Evolutionary conservation across 2,113 vertebrate genomes (phyloP).

Genomic region (Caranx ignobilis): DNA sequence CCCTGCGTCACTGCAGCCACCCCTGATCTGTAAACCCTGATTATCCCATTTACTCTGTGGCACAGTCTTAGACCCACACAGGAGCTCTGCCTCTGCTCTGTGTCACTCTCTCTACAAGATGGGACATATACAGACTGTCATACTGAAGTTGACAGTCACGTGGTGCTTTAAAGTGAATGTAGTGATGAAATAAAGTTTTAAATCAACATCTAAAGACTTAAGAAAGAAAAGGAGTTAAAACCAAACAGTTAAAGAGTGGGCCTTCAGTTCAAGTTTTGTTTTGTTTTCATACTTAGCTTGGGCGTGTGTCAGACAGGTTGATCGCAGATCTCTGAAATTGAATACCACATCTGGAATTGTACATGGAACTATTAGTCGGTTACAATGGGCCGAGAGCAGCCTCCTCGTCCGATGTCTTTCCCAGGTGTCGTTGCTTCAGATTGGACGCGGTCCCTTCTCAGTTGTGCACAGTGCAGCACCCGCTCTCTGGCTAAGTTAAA

Average conservation of each 20-base stretch:
- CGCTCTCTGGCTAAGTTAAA: conserved; percentile 39
- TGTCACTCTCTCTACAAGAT: conserved; percentile 12
- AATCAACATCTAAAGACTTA: neutral
- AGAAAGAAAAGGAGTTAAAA: neutral
- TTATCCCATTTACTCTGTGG: conserved; percentile 82
- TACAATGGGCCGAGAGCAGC: conserved; percentile 38
- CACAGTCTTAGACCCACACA: conserved; percentile 45
- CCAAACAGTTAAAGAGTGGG: neutral
- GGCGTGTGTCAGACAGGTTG: conserved; percentile 55
- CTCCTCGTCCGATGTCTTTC: conserved; percentile 57
- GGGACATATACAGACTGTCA: conserved; percentile 2
- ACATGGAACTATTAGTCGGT: conserved; percentile 59
- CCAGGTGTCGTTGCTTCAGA: conserved; percentile 64
- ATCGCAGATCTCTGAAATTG: conserved; percentile 59
- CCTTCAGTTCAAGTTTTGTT: conserved; percentile 10
- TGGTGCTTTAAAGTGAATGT: neutral
- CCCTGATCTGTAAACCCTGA: conserved; percentile 84
- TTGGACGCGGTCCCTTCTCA: conserved; percentile 5
- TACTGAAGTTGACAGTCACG: neutral
- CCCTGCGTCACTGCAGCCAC: conserved; percentile 77
- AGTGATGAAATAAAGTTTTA: neutral
- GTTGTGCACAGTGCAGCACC: conserved; percentile 7
- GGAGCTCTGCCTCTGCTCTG: conserved; percentile 35
- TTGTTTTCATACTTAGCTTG: conserved; percentile 59
- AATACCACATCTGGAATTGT: conserved; percentile 79